Evolutionary conservation across 2,113 vertebrate species (phyloP).

Genomic region (Rhegmatorhina hoffmannsi): DNA sequence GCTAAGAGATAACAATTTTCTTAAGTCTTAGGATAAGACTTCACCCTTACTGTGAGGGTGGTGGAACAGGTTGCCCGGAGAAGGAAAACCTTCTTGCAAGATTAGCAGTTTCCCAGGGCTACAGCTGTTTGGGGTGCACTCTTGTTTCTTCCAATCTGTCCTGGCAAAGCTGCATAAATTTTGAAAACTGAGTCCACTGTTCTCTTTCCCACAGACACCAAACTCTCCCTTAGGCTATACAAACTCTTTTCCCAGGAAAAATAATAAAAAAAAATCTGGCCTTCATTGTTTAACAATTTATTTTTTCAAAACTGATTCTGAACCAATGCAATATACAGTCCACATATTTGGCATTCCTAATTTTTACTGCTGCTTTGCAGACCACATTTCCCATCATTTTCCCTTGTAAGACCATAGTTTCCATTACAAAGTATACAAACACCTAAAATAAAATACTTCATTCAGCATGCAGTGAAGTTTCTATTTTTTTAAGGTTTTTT

Average conservation of each 20-base stretch:
- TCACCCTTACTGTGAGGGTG: not conserved
- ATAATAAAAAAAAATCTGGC: constrained; percentile 19
- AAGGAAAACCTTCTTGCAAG: not conserved
- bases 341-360: constrained; percentile 61
- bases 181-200: constrained; percentile 27
- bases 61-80: not conserved
- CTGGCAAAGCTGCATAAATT: not conserved
- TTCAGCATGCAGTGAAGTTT: not conserved
- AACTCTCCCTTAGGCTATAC: not conserved
- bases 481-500: not conserved
- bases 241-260: constrained; percentile 61
- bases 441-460: not conserved
- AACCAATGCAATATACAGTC: not conserved
- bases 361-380: constrained; percentile 49
- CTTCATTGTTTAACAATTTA: constrained; percentile 47
- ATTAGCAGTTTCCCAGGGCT: not conserved
- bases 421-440: not conserved
- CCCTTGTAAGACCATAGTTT: not conserved
- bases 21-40: not conserved
- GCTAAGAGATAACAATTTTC: not conserved
- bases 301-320: constrained; percentile 50
- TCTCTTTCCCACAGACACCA: constrained; percentile 36
- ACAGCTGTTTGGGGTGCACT: not conserved
- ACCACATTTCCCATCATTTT: constrained; percentile 45
- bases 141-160: constrained; percentile 13